Conservation (phyloP, 2,888 invertebrate genomes). For the Physocephala rufipes region DNA sequence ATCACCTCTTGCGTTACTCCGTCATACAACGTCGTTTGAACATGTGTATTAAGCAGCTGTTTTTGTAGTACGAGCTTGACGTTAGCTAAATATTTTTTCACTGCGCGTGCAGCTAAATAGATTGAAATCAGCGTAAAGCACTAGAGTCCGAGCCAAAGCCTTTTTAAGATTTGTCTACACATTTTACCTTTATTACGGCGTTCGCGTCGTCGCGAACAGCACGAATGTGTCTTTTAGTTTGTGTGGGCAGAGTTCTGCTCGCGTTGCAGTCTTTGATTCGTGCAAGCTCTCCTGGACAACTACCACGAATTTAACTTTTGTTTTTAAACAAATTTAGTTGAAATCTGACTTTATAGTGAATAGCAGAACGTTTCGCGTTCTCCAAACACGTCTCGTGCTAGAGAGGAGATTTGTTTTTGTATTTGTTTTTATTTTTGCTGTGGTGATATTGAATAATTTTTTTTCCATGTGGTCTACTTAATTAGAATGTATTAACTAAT, state of each 20-base stretch:
- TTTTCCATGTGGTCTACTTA: neutral
- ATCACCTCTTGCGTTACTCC: neutral
- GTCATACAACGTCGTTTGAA: no score
- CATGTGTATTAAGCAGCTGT: neutral
- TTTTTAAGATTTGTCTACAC: slow-evolving; percentile 13
- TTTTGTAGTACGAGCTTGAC: slow-evolving; percentile 14
- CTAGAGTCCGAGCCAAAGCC: neutral
- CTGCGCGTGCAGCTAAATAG: neutral
- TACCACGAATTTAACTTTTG: slow-evolving; percentile 25
- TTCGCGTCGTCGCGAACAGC: no score
- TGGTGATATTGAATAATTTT: neutral
- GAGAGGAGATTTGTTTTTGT: neutral
- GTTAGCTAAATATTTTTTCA: neutral
- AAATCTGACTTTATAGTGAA: slow-evolving; percentile 22
- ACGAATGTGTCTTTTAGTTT: neutral
- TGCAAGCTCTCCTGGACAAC: neutral
- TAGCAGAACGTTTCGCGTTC: slow-evolving; percentile 13
- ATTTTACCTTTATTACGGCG: neutral
- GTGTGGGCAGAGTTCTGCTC: slow-evolving; percentile 27
- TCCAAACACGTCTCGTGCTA: neutral
- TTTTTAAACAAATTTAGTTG: slow-evolving; percentile 33
- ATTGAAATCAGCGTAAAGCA: neutral
- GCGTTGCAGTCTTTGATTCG: neutral
- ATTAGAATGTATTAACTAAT: no score
- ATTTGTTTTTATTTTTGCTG: slow-evolving; percentile 4